phyloP scores from a whole-genome alignment of 53 echinoderm and acorn worm genomes.

The Henricia sp. region DNA sequence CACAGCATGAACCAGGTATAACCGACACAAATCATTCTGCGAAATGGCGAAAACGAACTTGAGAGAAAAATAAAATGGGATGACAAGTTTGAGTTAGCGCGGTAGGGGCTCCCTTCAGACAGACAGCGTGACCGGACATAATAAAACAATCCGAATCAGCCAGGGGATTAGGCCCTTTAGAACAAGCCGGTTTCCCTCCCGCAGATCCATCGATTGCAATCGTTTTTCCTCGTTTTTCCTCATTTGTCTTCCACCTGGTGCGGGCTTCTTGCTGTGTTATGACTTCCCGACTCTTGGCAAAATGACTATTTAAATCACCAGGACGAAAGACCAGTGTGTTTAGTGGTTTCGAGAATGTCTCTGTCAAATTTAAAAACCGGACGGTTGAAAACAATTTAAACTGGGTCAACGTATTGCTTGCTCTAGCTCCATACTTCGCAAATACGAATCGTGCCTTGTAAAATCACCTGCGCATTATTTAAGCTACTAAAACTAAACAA shows the following conservation, averaged over 20 bases:
- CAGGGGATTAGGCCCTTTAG: neutral
- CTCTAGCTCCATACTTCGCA: too few relatives aligned
- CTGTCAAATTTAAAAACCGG: too few relatives aligned
- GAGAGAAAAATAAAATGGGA: neutral
- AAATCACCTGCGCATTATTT: too few relatives aligned
- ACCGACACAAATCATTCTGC: conserved; percentile 27
- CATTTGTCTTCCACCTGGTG: neutral
- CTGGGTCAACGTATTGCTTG: too few relatives aligned
- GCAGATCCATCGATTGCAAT: neutral
- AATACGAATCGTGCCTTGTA: too few relatives aligned
- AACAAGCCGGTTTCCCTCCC: conserved; percentile 4
- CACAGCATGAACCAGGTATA: conserved; percentile 8
- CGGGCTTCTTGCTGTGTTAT: conserved; percentile 5
- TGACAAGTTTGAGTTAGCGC: neutral
- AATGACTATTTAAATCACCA: too few relatives aligned
- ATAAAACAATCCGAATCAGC: neutral
- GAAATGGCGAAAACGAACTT: neutral
- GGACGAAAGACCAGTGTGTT: too few relatives aligned
- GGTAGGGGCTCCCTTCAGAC: conserved; percentile 20
- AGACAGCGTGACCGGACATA: conserved; percentile 50
- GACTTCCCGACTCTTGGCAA: conserved; percentile 14
- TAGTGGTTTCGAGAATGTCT: too few relatives aligned
- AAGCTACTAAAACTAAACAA: too few relatives aligned
- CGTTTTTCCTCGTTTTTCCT: neutral
- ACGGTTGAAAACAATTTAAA: too few relatives aligned